Evolutionary conservation across 2,113 vertebrate genomes (phyloP), one percentile per base, ranked within the genome.

Genomic region (human): DNA sequence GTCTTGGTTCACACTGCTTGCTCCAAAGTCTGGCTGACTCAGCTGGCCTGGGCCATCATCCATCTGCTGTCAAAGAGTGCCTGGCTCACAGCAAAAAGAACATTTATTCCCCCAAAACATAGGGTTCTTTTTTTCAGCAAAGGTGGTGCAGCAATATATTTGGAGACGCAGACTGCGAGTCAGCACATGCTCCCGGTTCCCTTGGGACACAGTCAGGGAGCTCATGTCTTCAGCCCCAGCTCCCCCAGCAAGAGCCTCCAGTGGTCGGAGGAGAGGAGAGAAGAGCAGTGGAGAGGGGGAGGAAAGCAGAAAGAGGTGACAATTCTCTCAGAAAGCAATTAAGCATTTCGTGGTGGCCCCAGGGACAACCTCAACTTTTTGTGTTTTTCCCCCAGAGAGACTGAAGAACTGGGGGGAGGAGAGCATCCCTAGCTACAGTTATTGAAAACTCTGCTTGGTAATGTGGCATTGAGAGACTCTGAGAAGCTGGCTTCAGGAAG

Each of bases 291-390:
- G 59, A 59, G 73, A 72, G 20, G 66, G 61, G 48, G 88, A 85
- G 82, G 85, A n/a, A 52, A n/a, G 91, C 83, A 86, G 75, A 93
- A 87, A 48, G 90, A 91, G 95, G 89, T 40, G 90, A 91, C 91
- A 96, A 76, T 84, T 93, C 98, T 94, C 96, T 97, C 20, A 35
- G 97, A 97, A 97, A 97, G 97, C 97, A 97, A 98, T 98, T 98
- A 94, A 80, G 75, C 64, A 40, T 76, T 66, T 76, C 86, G 73
- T 43, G 86, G 86, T 45, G 61, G 48, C 96, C 93, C 94, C 22
- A 40, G 98, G 95, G 97, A 91, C 91, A 84, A 57, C 25, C 83
- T 94, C 81, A 73, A 75, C 48, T 85, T 70, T 93, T 61, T 48
- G 25, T 55, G 30, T 48, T n/a, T 88, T 57, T 50, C 45, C 93